phyloP scores from a whole-genome alignment of 2,797 vertebrate genomes.

The Lepilemur septentrionalis region DNA sequence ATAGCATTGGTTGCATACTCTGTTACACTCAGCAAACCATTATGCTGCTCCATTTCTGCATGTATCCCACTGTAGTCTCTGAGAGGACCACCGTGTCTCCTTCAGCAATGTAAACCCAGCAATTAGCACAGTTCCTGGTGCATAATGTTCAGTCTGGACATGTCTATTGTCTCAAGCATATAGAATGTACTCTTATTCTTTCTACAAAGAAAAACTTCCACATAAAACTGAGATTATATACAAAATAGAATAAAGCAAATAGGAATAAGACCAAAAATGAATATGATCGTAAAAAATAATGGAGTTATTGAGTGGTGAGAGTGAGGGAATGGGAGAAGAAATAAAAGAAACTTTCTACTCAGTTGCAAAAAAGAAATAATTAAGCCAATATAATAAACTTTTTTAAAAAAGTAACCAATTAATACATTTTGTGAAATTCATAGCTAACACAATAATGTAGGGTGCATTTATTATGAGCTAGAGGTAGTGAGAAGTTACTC shows the following conservation, averaged over 20 bases:
- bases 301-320: not conserved
- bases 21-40: not conserved
- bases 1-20: not conserved
- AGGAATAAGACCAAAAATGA: not conserved
- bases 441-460: not conserved
- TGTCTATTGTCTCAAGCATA: not conserved
- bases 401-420: not conserved
- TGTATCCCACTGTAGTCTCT: not conserved
- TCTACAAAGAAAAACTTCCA: not conserved
- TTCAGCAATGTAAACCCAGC: not conserved
- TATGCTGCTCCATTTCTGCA: not conserved
- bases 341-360: not conserved
- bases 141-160: not conserved
- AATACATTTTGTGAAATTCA: not conserved
- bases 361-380: not conserved
- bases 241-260: constrained; percentile 12
- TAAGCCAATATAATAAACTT: not conserved
- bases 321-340: not conserved
- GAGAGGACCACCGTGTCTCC: not conserved
- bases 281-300: not conserved
- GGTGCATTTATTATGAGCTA: not conserved
- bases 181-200: not conserved
- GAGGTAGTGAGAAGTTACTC: not conserved
- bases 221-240: not conserved
- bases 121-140: not conserved